Evolutionary conservation across 1,140 invertebrate genomes (phyloP), one percentile per base, ranked within the genome.

Genomic region (Drosophila punjabiensis): DNA sequence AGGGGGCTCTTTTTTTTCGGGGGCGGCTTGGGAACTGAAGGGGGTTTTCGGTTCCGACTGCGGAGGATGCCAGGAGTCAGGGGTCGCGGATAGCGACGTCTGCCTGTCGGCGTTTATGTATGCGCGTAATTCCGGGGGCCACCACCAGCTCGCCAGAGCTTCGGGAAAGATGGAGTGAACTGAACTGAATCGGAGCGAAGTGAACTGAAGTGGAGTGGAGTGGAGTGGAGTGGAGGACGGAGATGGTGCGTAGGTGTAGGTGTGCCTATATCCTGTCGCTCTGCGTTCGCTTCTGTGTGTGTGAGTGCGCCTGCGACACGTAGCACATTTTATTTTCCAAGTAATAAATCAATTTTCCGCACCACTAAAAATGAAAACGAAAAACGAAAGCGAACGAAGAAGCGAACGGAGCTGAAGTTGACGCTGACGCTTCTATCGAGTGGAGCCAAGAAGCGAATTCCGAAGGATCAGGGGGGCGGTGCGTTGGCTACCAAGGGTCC

Each of bases 301-400:
- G 43, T 81, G 66, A 79, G 41, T 79, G 75, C 89, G 86, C 71
- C 70, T 80, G 86, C 86, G 86, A 90, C 86, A 90, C 86, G 86
- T 90, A 90, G 86, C 86, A 90, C 86, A 90, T 90, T 90, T 90
- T 90, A 90, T 89, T 92, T 91, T 92, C 85, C 89, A 92, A 92
- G 89, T 89, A 92, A 92, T 92, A 92, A 92, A 92, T 92, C 89
- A 92, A 92, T 92, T 92, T 92, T 92, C 89, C 89, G 89, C 89
- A 92, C 89, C 89, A 92, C 90, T 89, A 92, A 92, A 92, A 92
- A 92, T 89, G 89, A 92, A 92, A 86, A 92, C 84, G 84, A 89
- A 85, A 82, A 85, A 82, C 84, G 81, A 87, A 90, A 65, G 28
- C 62, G 50, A 71, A 68, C 63, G 63, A 70, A 32, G 48, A 48